Evolutionary conservation across 2,113 vertebrate species (phyloP).

Genomic region (Vulpes lagopus): DNA sequence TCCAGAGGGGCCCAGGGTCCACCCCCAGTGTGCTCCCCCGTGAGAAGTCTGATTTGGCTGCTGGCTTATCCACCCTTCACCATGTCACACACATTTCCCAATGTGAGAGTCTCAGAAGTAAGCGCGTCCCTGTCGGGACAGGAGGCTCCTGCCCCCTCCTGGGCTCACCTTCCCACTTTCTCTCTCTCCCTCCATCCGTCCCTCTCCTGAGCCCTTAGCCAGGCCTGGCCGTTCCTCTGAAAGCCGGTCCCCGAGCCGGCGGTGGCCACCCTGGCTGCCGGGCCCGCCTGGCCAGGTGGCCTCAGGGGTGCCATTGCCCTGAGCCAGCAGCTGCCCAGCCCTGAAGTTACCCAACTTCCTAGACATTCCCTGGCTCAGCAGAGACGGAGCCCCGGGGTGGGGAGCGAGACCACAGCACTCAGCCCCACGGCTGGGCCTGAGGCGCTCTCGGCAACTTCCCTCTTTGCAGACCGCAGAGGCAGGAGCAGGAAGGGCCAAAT

Average conservation of each 20-base stretch:
- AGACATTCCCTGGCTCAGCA: constrained; percentile 57
- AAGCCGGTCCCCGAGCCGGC: background rate
- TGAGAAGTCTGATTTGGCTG: background rate
- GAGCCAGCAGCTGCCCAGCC: constrained; percentile 48
- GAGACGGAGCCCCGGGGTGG: background rate
- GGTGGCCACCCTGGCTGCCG: rapidly evolving
- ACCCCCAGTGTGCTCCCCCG: background rate
- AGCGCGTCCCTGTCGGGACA: background rate
- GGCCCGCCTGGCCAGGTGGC: background rate
- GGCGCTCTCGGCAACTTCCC: constrained; percentile 63
- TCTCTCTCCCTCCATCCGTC: background rate
- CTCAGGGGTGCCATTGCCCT: background rate
- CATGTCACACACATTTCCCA: background rate
- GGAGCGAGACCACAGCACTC: background rate
- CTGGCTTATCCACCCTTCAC: background rate
- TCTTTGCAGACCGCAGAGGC: constrained; percentile 62
- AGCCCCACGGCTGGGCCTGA: background rate
- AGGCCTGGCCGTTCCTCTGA: background rate
- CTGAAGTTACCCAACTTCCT: constrained; percentile 63
- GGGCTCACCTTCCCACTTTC: rapidly evolving
- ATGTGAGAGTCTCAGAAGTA: background rate
- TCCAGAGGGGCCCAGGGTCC: background rate
- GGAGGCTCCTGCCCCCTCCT: background rate
- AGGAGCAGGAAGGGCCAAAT: constrained; percentile 64
- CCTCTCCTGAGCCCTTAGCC: background rate